phyloP scores from a whole-genome alignment of 2,797 vertebrate species.

The Squalus acanthias region DNA sequence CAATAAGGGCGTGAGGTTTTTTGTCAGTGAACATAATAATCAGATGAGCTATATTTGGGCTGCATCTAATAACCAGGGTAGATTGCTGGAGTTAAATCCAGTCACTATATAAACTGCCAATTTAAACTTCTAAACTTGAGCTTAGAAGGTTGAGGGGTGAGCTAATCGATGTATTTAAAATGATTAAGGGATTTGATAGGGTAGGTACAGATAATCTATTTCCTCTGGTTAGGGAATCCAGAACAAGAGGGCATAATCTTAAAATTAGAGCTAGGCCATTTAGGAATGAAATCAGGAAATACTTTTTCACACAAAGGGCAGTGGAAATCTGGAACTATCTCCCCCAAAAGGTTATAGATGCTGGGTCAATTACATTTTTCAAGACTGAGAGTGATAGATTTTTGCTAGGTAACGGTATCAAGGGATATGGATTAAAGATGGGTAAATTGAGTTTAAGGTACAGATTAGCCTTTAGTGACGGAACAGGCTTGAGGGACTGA shows the following conservation, averaged over 20 bases:
- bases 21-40: no score
- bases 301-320: background rate
- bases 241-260: no score
- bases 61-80: background rate
- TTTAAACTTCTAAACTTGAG: no score
- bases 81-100: background rate
- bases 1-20: no score
- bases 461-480: background rate
- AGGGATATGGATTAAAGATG: background rate
- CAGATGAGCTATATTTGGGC: no score
- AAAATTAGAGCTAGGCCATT: no score
- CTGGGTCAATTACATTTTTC: background rate
- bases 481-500: background rate
- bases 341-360: background rate
- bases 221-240: no score
- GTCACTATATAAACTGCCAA: background rate
- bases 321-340: background rate
- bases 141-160: no score
- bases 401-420: background rate
- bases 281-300: background rate
- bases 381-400: background rate
- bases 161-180: no score
- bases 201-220: no score
- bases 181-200: no score
- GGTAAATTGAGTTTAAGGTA: background rate